Conservation (phyloP, 2,888 invertebrate genomes). For the Aquatica leii region DNA sequence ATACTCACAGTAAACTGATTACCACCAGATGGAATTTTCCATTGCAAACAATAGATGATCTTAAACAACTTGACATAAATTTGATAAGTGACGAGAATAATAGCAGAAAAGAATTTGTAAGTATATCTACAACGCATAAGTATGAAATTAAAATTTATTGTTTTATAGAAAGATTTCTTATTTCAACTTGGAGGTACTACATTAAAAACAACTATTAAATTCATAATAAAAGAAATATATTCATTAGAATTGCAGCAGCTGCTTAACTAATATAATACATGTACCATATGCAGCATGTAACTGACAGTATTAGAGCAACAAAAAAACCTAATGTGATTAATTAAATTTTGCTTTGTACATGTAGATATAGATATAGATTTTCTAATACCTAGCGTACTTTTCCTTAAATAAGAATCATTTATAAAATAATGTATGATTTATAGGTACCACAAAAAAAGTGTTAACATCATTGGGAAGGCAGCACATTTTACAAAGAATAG, state of each 20-base stretch:
- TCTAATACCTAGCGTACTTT: neutral
- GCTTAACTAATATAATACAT: neutral
- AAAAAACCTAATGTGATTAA: neutral
- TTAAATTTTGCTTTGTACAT: neutral
- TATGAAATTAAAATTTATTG: neutral
- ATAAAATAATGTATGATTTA: slow-evolving; percentile 14
- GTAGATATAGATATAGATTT: neutral
- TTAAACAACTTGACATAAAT: neutral
- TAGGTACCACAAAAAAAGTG: slow-evolving; percentile 17
- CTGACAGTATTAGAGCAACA: neutral
- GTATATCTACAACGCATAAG: neutral
- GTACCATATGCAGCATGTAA: neutral
- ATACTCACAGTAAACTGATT: too few species aligned
- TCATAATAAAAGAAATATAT: slow-evolving; percentile 1
- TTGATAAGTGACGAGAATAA: neutral
- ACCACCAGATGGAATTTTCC: neutral
- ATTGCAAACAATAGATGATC: neutral
- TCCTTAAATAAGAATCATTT: too few species aligned
- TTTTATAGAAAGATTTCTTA: neutral
- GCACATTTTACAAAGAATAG: slow-evolving; percentile 20
- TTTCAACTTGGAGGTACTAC: slow-evolving; percentile 4
- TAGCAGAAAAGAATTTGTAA: neutral
- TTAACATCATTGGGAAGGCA: slow-evolving; percentile 12
- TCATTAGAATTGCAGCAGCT: neutral
- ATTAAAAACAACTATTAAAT: slow-evolving; percentile 3